Evolutionary conservation across 2,113 vertebrate species (phyloP).

Genomic region (Clupea harengus): DNA sequence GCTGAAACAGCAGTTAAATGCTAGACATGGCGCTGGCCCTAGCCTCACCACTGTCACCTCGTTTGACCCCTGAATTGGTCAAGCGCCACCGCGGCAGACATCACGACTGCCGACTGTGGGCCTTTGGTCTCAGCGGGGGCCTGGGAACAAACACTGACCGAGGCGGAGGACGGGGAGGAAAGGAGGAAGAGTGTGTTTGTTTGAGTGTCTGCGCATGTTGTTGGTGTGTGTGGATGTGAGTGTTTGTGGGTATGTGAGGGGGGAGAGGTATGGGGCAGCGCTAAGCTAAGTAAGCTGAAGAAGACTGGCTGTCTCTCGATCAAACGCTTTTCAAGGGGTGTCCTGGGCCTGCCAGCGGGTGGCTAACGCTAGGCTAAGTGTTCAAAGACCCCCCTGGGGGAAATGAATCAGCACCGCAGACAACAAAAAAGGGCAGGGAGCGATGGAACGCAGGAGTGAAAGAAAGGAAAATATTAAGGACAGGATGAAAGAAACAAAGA

Average conservation of each 20-base stretch:
- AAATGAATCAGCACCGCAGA: neutral
- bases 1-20: no score
- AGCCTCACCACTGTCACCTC: neutral
- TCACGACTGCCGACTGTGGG: neutral
- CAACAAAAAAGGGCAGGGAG: neutral
- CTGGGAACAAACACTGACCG: neutral
- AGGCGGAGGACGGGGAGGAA: neutral
- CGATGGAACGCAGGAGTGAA: neutral
- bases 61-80: neutral
- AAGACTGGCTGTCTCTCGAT: neutral
- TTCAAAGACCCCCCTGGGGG: conserved; percentile 10
- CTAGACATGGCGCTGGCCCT: neutral
- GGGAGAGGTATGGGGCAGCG: neutral
- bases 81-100: neutral
- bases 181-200: neutral
- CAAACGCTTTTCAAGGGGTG: neutral
- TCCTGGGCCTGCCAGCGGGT: neutral
- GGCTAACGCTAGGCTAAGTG: neutral
- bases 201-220: neutral
- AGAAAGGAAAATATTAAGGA: neutral
- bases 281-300: neutral
- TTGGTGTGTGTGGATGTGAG: neutral
- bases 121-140: neutral
- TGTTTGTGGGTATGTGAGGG: neutral
- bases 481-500: neutral